Evolutionary conservation across 1,140 invertebrate species (phyloP), one percentile per base, ranked within the genome.

Genomic region (Cepaea nemoralis): DNA sequence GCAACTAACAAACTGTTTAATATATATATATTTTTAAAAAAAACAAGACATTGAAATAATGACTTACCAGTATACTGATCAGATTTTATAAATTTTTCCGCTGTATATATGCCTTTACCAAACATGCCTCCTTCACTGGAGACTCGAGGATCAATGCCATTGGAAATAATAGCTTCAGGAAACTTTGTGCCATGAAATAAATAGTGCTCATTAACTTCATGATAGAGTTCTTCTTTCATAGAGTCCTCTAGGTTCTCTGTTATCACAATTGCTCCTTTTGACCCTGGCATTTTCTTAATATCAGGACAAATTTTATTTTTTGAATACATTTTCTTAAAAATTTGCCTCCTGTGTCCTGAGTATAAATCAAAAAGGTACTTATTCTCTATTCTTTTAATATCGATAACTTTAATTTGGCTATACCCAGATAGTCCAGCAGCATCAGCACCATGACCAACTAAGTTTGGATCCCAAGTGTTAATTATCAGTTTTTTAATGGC

Each of bases 121-220:
- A 89, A 87, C 87, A 89, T 87, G 8, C 83, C 84, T 40, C 40
- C 69, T 0, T 81, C 71, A 42, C 80, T 82, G 27, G 84, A 82
- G 63, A 88, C 75, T n/a, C 87, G 70, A 66, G 59, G 80, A 67
- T 88, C 87, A 0, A 88, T 50, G 0, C 88, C 88, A 39, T 85
- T 79, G 0, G 73, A 48, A 40, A 85, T 35, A 40, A 89, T 87
- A 0, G 73, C 75, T n/a, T 63, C 82, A 3, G 77, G 76, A 33
- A 40, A 66, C 37, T 82, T 78, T 0, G 88, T 88, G n/a, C 88
- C 88, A 84, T 89, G 88, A 77, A 88, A 89, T 37, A 88, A 33
- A 76, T 87, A 89, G 76, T 87, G 85, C 78, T 89, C 88, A 83
- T 89, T 89, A 0, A 89, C 80, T 76, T 89, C 86, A 73, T 42